A percentile compares a stretch with the other conserved stretches of the same genome.
phyloP scores from a whole-genome alignment of 2,888 invertebrate genomes.

The Trissolcus brochymenae region DNA sequence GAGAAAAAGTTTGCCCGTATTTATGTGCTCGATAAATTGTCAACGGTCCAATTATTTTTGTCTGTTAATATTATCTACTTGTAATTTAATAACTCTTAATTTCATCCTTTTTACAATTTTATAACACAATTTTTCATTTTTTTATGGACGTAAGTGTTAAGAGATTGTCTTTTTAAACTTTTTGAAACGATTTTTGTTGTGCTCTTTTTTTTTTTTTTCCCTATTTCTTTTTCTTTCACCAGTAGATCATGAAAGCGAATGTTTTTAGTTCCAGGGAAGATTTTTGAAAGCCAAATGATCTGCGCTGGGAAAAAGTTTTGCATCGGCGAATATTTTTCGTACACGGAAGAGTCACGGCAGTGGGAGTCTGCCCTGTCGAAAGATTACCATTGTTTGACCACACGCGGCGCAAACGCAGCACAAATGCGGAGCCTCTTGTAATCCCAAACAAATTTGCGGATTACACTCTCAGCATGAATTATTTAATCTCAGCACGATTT shows the following conservation, averaged over 20 bases:
- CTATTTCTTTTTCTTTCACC: no score
- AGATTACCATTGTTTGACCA: constrained; percentile 70
- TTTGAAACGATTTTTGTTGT: no score
- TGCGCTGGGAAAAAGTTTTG: constrained; percentile 35
- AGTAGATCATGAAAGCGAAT: no score
- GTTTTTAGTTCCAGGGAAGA: no score
- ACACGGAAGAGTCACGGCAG: constrained; percentile 61
- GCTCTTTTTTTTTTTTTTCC: no score
- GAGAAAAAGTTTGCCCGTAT: constrained; percentile 3
- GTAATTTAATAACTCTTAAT: no score
- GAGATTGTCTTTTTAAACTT: no score
- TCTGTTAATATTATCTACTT: neutral
- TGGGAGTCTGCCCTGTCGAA: constrained; percentile 59
- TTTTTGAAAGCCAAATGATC: no score
- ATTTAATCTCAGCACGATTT: constrained; percentile 71
- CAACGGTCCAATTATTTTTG: neutral
- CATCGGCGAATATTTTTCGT: constrained; percentile 46
- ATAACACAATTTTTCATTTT: no score
- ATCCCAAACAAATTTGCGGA: constrained; percentile 75
- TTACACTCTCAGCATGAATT: constrained; percentile 74
- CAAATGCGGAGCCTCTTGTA: constrained; percentile 64
- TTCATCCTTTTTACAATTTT: no score
- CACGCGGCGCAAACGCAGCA: constrained; percentile 66
- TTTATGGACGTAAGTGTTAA: no score
- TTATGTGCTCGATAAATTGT: constrained; percentile 4